Base-by-base conservation (phyloP, 2,888 invertebrate genomes). In the Brenthis daphne region DNA sequence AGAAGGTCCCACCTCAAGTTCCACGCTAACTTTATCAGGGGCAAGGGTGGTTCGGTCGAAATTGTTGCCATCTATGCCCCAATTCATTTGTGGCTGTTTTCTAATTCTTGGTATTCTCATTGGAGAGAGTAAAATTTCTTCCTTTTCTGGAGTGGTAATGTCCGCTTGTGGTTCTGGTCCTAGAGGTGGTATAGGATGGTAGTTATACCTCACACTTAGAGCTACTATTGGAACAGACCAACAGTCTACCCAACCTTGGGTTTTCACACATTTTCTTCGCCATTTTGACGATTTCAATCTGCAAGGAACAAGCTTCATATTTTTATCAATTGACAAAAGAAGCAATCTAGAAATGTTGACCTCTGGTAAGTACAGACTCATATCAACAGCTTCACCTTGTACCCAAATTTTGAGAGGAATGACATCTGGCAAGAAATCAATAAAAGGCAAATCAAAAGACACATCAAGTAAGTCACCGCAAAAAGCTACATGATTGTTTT, bases 161-260 rank as follows among this genome's bases (percentile, higher is more conserved):
- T 98, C 97, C 0, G 98, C 97, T 89, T 98, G 98, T 0, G 97
- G 97, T 75, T 96, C 95, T 0, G 97, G 97, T 0, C 98, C 97
- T 55, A 98, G 85, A 0, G 97, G 96, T 3, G 98, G 98, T 81
- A 97, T 96, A 0, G 99, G 98, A 87, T 99, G 98, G 85, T 98
- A 99, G 24, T 95, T 95, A 85, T 98, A 99, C 73, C 96, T 95
- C 64, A 99, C 97, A 76, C 97, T 98, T 24, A 99, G 92, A 0
- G 98, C 98, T 6, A 98, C 97, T 73, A 98, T 98, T 0, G 98
- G 98, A 6, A 99, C 98, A 58, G 97, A 97, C 98, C 98, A 98
- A 82, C 98, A 98, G 83, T 99, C 98, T 0, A 99, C 95, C 99
- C 99, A 99, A 2, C 98, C 98, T 68, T 92, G 88, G 2, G 91